Evolutionary conservation across 2,888 invertebrate species (phyloP).

Genomic region (Scelioninae gen. 1): DNA sequence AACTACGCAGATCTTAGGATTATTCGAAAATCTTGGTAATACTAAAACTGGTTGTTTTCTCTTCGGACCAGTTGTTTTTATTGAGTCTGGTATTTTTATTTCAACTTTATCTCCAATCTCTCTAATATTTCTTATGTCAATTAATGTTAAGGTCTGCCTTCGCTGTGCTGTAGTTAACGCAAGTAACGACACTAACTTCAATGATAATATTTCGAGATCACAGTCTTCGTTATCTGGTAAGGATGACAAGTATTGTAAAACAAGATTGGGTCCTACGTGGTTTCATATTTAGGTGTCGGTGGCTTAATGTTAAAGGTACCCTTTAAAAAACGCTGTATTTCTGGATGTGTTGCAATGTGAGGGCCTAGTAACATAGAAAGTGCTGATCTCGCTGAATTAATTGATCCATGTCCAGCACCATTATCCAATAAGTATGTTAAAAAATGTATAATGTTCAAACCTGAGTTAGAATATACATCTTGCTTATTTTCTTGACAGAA

Average conservation of each 20-base stretch:
- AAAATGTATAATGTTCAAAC: slow-evolving; percentile 40
- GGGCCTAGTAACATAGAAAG: slow-evolving; percentile 57
- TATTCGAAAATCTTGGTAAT: slow-evolving; percentile 4
- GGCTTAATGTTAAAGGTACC: slow-evolving; percentile 71
- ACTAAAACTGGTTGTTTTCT: slow-evolving; percentile 43
- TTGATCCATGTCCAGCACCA: slow-evolving; percentile 56
- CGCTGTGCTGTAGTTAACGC: slow-evolving; percentile 70
- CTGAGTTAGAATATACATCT: slow-evolving; percentile 35
- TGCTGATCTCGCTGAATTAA: slow-evolving; percentile 64
- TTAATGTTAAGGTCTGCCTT: slow-evolving; percentile 60
- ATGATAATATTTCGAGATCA: slow-evolving; percentile 44
- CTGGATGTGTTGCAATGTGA: slow-evolving; percentile 57
- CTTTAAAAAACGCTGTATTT: slow-evolving; percentile 72
- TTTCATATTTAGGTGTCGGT: slow-evolving; percentile 70
- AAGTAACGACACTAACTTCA: slow-evolving; percentile 66
- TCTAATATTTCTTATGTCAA: slow-evolving; percentile 60
- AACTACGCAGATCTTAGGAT: slow-evolving; percentile 20
- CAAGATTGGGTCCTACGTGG: slow-evolving; percentile 73
- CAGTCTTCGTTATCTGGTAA: slow-evolving; percentile 44
- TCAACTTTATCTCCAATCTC: slow-evolving; percentile 6
- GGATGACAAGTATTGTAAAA: slow-evolving; percentile 69
- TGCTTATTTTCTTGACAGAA: slow-evolving; percentile 38
- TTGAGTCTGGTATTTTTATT: slow-evolving; percentile 57
- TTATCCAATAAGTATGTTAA: slow-evolving; percentile 46
- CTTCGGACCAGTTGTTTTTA: slow-evolving; percentile 52